Conservation (phyloP, 2,888 invertebrate genomes). For the Megastigmus dorsalis region DNA sequence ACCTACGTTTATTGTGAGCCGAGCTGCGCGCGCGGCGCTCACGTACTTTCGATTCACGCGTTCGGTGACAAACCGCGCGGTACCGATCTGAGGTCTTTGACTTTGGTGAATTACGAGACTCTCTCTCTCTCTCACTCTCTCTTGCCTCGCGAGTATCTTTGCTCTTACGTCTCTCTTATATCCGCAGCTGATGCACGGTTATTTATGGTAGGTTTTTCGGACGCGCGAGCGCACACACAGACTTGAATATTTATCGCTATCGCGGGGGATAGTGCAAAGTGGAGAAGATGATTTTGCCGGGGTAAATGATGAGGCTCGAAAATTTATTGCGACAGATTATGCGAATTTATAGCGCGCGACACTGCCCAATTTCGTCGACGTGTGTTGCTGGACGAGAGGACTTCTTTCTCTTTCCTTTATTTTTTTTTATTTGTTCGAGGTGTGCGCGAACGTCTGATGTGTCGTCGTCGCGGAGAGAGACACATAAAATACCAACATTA, state of each 20-base stretch:
- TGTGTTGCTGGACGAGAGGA: too few species aligned
- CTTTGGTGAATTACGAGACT: slow-evolving; percentile 31
- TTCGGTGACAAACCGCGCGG: slow-evolving; percentile 12
- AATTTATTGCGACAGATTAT: slow-evolving; percentile 43
- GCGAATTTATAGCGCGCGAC: slow-evolving; percentile 27
- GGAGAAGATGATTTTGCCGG: slow-evolving; percentile 35
- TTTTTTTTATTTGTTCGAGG: too few species aligned
- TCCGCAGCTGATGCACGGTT: slow-evolving; percentile 32
- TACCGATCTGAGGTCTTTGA: slow-evolving; percentile 26
- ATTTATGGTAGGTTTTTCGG: slow-evolving; percentile 36
- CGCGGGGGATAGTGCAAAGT: slow-evolving; percentile 28
- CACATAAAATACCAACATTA: not conserved
- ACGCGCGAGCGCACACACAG: not conserved
- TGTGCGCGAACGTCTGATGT: too few species aligned
- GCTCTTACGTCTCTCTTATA: slow-evolving; percentile 39
- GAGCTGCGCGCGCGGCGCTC: not conserved
- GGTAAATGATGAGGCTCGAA: slow-evolving; percentile 11
- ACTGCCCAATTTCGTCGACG: slow-evolving; percentile 11
- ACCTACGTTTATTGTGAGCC: too few species aligned
- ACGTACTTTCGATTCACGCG: not conserved
- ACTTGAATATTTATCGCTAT: slow-evolving; percentile 51
- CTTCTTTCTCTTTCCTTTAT: too few species aligned
- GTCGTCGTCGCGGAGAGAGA: too few species aligned
- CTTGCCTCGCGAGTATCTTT: not conserved
- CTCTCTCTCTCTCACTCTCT: too few species aligned